Conservation (phyloP, 2,113 vertebrate species). For the Propithecus coquereli region DNA sequence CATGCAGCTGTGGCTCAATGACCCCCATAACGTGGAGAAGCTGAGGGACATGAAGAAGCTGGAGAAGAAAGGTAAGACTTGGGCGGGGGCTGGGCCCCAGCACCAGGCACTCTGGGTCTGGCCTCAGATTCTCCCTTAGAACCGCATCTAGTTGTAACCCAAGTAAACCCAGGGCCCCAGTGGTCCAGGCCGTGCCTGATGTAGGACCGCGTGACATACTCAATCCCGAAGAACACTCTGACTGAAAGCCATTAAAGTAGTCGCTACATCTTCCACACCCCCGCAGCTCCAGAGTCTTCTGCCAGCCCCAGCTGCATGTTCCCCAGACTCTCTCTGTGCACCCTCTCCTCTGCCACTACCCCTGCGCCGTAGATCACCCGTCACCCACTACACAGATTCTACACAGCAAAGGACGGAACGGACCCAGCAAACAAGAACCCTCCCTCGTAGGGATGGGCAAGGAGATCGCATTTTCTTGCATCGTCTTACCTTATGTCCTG, state of each 20-base stretch:
- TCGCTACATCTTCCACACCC: background rate
- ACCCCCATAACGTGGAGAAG: constrained; percentile 96
- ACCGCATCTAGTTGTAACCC: background rate
- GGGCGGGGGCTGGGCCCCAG: background rate
- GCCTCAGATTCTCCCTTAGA: background rate
- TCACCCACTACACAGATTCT: background rate
- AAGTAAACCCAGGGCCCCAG: background rate
- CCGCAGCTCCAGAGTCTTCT: background rate
- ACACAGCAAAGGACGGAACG: background rate
- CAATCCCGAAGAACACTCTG: fast-evolving
- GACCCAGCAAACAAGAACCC: background rate
- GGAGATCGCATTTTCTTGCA: background rate
- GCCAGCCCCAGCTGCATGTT: background rate
- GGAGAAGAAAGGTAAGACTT: constrained; percentile 95
- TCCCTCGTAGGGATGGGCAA: no score
- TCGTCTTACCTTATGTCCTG: background rate
- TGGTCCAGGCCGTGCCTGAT: background rate
- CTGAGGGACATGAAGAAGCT: constrained; percentile 98
- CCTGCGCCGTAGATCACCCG: background rate
- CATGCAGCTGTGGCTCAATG: constrained; percentile 98
- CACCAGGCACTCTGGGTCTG: background rate
- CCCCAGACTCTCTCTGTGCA: background rate
- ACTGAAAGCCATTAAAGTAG: background rate
- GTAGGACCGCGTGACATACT: background rate
- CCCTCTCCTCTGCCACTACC: background rate